Conservation (phyloP, 2,888 invertebrate species). For the Drosophila suboccidentalis region DNA sequence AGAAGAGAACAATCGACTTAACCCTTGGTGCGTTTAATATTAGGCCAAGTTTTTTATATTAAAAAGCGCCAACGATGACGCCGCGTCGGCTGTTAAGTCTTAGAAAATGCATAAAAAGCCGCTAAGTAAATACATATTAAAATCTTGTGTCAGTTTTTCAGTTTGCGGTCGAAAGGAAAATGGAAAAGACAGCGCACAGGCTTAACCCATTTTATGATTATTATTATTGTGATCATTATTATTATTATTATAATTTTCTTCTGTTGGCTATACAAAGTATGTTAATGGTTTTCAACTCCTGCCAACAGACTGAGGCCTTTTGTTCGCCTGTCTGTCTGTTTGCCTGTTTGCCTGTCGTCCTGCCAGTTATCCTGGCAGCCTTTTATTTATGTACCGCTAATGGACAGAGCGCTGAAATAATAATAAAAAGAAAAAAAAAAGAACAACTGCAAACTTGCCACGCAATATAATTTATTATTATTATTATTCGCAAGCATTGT, state of each 20-base stretch:
- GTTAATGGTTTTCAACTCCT: slow-evolving; percentile 61
- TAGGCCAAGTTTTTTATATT: slow-evolving; percentile 70
- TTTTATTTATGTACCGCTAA: slow-evolving; percentile 74
- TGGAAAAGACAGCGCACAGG: slow-evolving; percentile 20
- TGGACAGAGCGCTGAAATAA: slow-evolving; percentile 60
- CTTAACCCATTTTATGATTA: slow-evolving; percentile 69
- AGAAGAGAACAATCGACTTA: slow-evolving; percentile 35
- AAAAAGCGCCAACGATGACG: slow-evolving; percentile 26
- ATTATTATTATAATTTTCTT: slow-evolving; percentile 60
- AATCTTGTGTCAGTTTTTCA: slow-evolving; percentile 57
- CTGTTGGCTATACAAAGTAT: slow-evolving; percentile 66
- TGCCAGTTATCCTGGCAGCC: slow-evolving; percentile 25
- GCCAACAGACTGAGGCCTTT: slow-evolving; percentile 14
- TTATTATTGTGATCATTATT: slow-evolving; percentile 56
- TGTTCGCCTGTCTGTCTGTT: slow-evolving; percentile 32
- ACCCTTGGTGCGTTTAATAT: slow-evolving; percentile 68
- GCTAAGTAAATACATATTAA: slow-evolving; percentile 75
- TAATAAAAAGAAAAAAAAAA: slow-evolving; percentile 23
- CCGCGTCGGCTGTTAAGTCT: slow-evolving; percentile 53
- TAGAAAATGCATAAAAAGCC: slow-evolving; percentile 71
- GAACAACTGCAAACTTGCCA: slow-evolving; percentile 54
- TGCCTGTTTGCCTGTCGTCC: slow-evolving; percentile 25
- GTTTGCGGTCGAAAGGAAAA: slow-evolving; percentile 17
- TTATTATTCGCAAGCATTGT: slow-evolving; percentile 53
- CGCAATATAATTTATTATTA: slow-evolving; percentile 69